Conservation (phyloP, 2,888 invertebrate species). For the Pyrgus malvae region DNA sequence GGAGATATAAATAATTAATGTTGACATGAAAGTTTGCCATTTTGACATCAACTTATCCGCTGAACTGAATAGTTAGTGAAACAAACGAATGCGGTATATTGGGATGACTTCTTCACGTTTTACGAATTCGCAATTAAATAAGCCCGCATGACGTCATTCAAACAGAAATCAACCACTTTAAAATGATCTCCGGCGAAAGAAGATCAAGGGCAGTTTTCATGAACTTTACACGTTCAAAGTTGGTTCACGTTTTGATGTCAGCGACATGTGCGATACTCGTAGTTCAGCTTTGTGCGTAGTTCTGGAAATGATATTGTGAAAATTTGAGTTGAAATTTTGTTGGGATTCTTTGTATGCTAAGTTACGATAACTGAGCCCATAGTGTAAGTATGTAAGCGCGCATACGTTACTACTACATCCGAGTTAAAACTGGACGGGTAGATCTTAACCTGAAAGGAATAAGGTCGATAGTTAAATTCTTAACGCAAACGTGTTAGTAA, state of each 20-base stretch:
- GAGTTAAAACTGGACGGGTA: too few relatives aligned
- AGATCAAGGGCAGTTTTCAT: slow-evolving; percentile 35
- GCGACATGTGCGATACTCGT: slow-evolving; percentile 2
- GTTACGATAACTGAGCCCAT: too few relatives aligned
- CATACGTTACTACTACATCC: too few relatives aligned
- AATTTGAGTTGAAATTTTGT: background rate
- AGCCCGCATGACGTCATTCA: slow-evolving; percentile 39
- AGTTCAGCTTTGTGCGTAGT: background rate
- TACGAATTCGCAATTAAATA: slow-evolving; percentile 36
- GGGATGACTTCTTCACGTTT: slow-evolving; percentile 10
- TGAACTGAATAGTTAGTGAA: background rate
- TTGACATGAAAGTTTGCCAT: too few relatives aligned
- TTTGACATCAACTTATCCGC: too few relatives aligned
- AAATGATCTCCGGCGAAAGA: slow-evolving; percentile 33
- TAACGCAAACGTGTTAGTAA: too few relatives aligned
- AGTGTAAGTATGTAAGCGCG: too few relatives aligned
- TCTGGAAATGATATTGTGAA: background rate
- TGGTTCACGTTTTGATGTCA: slow-evolving; percentile 18
- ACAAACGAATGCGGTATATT: background rate
- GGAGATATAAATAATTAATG: too few relatives aligned
- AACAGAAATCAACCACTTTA: slow-evolving; percentile 28
- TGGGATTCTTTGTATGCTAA: too few relatives aligned
- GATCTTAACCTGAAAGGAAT: too few relatives aligned
- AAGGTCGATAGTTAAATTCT: too few relatives aligned
- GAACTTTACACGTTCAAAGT: slow-evolving; percentile 25